phyloP scores from a whole-genome alignment of 1,140 invertebrate species.

The Wiebesia pumilae region DNA sequence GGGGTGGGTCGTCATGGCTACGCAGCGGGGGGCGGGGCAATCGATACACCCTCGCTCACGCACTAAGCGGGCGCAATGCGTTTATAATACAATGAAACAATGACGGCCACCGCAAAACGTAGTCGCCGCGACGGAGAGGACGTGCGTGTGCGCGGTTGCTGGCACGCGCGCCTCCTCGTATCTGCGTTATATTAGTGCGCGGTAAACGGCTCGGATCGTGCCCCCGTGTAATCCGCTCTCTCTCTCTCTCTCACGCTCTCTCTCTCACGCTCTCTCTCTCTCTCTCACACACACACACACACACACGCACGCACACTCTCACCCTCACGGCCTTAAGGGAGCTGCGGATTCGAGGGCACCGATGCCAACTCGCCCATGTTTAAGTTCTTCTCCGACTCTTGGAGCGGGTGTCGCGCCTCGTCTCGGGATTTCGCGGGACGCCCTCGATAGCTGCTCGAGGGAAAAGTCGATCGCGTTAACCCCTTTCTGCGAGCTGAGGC shows the following conservation, averaged over 20 bases:
- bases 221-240: neutral
- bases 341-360: neutral
- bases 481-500: too few relatives aligned
- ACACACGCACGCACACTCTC: too few relatives aligned
- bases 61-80: conserved; percentile 68
- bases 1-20: conserved; percentile 75
- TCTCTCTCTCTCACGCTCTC: neutral
- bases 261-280: neutral
- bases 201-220: neutral
- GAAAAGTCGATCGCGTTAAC: too few relatives aligned
- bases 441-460: too few relatives aligned
- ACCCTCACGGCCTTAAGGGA: too few relatives aligned
- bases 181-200: neutral
- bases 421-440: too few relatives aligned
- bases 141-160: too few relatives aligned
- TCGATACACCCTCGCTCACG: conserved; percentile 74
- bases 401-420: too few relatives aligned
- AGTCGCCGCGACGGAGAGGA: neutral
- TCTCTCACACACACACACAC: too few relatives aligned
- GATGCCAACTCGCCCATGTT: neutral
- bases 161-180: neutral
- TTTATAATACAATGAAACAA: conserved; percentile 73
- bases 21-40: conserved; percentile 74
- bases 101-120: conserved; percentile 62
- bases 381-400: too few relatives aligned